These are phyloP conservation scores for Uria lomvia DNA, from an alignment of 2,113 vertebrate genomes.

Conservation along the genomic window DNA sequence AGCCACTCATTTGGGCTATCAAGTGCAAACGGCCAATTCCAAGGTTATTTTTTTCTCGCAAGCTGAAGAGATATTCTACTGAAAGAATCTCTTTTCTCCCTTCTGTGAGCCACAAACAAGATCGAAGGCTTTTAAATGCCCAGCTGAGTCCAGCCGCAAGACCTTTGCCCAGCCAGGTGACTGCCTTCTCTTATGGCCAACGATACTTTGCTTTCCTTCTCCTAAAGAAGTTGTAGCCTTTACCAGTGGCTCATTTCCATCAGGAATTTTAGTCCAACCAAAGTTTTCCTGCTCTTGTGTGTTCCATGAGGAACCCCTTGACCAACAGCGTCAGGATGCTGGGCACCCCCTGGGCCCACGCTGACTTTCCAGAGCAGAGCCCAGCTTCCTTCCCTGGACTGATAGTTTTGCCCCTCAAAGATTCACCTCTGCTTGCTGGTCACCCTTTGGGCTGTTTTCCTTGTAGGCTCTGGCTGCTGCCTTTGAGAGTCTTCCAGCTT, in stretches of 20 bases:
- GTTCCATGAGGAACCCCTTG: neutral
- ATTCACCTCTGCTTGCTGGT: neutral
- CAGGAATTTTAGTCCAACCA: neutral
- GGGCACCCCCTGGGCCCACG: neutral
- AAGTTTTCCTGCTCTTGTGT: neutral
- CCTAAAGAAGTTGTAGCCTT: neutral
- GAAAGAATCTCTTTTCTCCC: neutral
- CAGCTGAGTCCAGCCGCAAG: neutral
- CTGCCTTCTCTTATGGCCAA: neutral
- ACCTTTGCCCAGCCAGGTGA: neutral
- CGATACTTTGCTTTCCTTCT: neutral
- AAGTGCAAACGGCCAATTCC: neutral
- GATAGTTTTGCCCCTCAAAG: neutral
- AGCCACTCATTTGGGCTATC: neutral
- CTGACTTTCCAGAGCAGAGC: neutral
- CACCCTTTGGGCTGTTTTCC: neutral
- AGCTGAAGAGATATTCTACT: neutral
- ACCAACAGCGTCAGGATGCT: neutral
- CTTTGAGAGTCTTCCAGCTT: neutral
- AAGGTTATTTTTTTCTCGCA: neutral
- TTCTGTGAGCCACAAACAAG: neutral
- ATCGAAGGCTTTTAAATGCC: neutral
- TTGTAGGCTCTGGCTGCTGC: neutral
- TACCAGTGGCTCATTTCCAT: neutral
- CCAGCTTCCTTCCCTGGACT: neutral